Percentiles rank a stretch among this genome's conserved stretches.
Evolutionary conservation across 2,113 vertebrate genomes (phyloP).

Genomic region (Malurus elegans): DNA sequence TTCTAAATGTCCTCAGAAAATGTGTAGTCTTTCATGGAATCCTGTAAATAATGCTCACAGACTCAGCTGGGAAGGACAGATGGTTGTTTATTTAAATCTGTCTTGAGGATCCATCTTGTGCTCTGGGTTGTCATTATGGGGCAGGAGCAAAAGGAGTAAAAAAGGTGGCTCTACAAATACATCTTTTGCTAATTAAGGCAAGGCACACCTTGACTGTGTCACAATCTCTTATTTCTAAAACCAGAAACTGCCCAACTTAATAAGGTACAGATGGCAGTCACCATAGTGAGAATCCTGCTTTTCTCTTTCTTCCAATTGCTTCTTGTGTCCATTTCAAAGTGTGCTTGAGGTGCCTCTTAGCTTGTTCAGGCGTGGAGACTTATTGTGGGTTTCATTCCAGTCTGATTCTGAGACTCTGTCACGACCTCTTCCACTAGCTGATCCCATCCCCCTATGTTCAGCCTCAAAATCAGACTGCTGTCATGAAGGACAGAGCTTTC

Average conservation of each 20-base stretch:
- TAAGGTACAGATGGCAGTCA: not conserved
- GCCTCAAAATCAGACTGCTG: not conserved
- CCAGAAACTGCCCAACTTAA: not conserved
- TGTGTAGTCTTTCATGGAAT: not conserved
- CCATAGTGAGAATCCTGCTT: not conserved
- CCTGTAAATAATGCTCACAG: not conserved
- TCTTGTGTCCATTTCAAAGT: not conserved
- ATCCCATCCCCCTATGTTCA: not conserved
- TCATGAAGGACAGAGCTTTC: not conserved
- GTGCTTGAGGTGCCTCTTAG: not conserved
- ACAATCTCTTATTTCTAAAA: not conserved
- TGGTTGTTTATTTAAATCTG: not conserved
- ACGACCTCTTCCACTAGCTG: not conserved
- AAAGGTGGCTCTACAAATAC: not conserved
- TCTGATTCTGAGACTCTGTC: not conserved
- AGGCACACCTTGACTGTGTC: not conserved
- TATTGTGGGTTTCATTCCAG: not conserved
- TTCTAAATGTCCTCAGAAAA: not conserved
- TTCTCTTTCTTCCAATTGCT: not conserved
- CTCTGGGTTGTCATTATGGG: not conserved
- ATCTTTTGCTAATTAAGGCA: not conserved
- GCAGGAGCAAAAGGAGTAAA: not conserved
- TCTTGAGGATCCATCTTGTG: not conserved
- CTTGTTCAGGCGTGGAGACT: not conserved
- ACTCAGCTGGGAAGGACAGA: not conserved